Evolutionary conservation across 2,797 vertebrate genomes (phyloP), one percentile per base, ranked within the genome.

Genomic region (Brachymystax lenok): DNA sequence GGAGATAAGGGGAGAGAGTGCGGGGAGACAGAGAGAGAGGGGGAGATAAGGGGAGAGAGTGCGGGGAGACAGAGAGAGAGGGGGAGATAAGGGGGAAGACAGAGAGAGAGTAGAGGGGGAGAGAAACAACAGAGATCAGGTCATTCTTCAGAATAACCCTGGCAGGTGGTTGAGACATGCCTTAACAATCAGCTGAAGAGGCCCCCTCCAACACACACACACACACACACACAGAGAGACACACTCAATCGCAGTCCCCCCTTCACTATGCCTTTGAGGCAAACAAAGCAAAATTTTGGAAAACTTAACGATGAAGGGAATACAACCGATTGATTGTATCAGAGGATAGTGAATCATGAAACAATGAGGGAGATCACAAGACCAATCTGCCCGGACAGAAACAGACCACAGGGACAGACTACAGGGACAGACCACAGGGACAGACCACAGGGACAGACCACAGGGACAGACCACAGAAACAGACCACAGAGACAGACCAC

Each of bases 141-240:
- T 56, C 64, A 63, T 71, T 70, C 56, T 76, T 50, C 0, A 16
- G n/a, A 46, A 67, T 59, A 52, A 59, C 76, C 66, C 71, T 72
- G 67, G 21, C 82, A 79, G 76, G 76, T 80, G 76, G 74, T 71
- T 68, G 56, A n/a, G 56, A 80, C 74, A 67, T 21, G 63, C 61
- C 69, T 76, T 74, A 21, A 74, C 77, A 79, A 24, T 79, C 67
- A 78, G 46, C 76, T 78, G 71, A 67, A 33, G 64, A 59, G 69
- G 8, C 46, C 27, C 30, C 46, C 19, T 17, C 63, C 7, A 33
- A 52, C 14, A 14, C 17, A 33, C 30, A 27, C 19, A 33, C 19
- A 7, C 14, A 19, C 28, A 68, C 16, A 33, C 3, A 33, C n/a
- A 54, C 3, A 6, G 33, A 33, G 33, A 33, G 1, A 35, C 0